These are phyloP conservation scores for Noctua fimbriata DNA, from an alignment of 2,888 invertebrate genomes.

Conservation along the genomic window DNA sequence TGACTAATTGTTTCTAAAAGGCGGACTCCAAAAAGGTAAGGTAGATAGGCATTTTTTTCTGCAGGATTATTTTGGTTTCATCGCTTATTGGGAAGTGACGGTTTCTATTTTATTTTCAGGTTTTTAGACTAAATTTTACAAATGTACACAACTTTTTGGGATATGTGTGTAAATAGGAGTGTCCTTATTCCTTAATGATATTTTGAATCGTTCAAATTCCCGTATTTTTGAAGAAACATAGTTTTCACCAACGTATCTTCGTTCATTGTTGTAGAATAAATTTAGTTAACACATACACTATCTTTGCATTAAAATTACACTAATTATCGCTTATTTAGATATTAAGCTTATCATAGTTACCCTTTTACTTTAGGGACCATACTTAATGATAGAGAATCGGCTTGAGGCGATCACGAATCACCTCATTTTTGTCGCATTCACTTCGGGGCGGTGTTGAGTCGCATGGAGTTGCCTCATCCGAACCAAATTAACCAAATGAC, in stretches of 20 bases:
- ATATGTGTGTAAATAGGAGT: not conserved
- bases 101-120: not conserved
- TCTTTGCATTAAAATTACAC: not conserved
- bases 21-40: constrained; percentile 30
- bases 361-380: not conserved
- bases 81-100: not conserved
- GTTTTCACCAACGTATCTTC: not conserved
- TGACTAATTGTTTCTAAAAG: not conserved
- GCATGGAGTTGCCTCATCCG: not conserved
- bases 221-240: not conserved
- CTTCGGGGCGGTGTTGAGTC: not conserved
- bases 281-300: not conserved
- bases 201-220: not conserved
- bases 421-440: not conserved
- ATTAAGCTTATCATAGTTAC: not conserved
- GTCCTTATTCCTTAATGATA: not conserved
- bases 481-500: not conserved
- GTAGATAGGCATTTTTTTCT: not conserved
- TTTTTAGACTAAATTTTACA: not conserved
- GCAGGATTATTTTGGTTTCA: not conserved
- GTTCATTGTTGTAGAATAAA: not conserved
- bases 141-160: not conserved
- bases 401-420: not conserved
- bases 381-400: not conserved
- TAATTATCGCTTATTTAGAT: not conserved